phyloP scores from a whole-genome alignment of 2,797 vertebrate species.

The Micromesistius poutassou region DNA sequence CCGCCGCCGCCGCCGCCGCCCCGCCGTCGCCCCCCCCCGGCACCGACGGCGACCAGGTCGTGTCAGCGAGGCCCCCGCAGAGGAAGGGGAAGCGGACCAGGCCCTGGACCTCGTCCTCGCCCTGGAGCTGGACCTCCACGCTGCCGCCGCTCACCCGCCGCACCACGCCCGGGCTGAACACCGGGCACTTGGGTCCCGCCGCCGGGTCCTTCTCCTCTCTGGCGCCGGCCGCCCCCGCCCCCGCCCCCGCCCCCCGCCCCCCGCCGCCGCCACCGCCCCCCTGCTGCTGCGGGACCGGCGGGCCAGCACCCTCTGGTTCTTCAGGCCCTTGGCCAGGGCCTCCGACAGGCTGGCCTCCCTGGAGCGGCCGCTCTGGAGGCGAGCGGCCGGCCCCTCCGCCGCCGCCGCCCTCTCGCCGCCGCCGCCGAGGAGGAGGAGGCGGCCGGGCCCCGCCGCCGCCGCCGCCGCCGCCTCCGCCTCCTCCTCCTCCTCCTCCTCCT shows the following conservation, averaged over 20 bases:
- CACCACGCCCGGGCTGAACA: slow-evolving; percentile 82
- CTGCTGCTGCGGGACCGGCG: slow-evolving; percentile 53
- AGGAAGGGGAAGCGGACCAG: slow-evolving; percentile 68
- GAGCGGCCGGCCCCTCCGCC: no score
- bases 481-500: no score
- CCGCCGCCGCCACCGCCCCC: no score
- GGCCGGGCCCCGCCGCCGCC: slow-evolving; percentile 49
- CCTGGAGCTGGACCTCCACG: slow-evolving; percentile 81
- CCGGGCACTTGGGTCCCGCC: slow-evolving; percentile 37
- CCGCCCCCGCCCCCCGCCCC: no score
- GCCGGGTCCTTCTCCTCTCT: slow-evolving; percentile 27
- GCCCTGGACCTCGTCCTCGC: slow-evolving; percentile 70
- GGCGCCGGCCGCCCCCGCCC: slow-evolving; percentile 17
- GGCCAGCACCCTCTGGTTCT: slow-evolving; percentile 83
- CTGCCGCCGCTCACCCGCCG: slow-evolving; percentile 75
- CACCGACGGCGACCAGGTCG: slow-evolving; percentile 27
- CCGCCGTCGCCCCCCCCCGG: no score
- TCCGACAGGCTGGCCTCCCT: slow-evolving; percentile 51
- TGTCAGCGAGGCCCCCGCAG: slow-evolving; percentile 44
- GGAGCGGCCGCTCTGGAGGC: slow-evolving; percentile 33
- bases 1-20: no score
- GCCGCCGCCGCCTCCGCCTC: no score
- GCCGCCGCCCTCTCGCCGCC: no score
- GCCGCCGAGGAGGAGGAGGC: no score
- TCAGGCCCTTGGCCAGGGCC: slow-evolving; percentile 77